Conservation (phyloP, 2,888 invertebrate genomes). For the Cryptocephalus primarius region DNA sequence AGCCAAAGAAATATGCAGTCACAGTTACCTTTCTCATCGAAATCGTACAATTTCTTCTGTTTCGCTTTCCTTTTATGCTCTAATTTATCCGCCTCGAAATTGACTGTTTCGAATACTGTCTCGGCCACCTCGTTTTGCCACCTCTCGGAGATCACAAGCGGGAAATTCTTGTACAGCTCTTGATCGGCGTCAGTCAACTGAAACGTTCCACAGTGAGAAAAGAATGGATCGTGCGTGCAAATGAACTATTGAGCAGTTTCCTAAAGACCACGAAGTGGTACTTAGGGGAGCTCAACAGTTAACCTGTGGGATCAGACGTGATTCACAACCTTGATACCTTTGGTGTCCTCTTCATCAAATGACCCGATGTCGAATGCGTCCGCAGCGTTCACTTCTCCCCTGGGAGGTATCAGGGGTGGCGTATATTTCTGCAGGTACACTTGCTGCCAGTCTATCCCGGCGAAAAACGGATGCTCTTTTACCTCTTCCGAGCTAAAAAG, state of each 20-base stretch:
- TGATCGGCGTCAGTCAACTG: constrained; percentile 92
- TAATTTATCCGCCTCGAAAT: constrained; percentile 91
- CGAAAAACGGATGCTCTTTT: constrained; percentile 95
- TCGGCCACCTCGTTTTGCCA: constrained; percentile 99
- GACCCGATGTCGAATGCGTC: constrained; percentile 99
- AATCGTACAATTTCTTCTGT: constrained; percentile 87
- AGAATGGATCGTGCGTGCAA: too few relatives aligned
- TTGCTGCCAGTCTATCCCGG: constrained; percentile 98
- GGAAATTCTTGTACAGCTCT: constrained; percentile 97
- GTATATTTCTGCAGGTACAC: constrained; percentile 98
- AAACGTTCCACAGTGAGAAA: constrained; percentile 6
- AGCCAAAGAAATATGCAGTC: neutral
- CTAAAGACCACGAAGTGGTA: too few relatives aligned
- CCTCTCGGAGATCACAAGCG: constrained; percentile 95
- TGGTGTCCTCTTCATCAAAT: constrained; percentile 99
- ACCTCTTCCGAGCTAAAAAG: constrained; percentile 86
- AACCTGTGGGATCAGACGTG: neutral
- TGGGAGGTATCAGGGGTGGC: constrained; percentile 94
- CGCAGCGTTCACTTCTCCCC: constrained; percentile 98
- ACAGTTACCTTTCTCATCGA: constrained; percentile 88
- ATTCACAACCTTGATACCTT: constrained; percentile 78
- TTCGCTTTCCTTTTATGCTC: constrained; percentile 91
- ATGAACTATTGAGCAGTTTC: too few relatives aligned
- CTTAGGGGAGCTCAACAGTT: too few relatives aligned
- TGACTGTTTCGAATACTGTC: constrained; percentile 96